Percentiles rank a stretch among this genome's conserved stretches.
These are phyloP conservation scores for Eupeodes latifasciatus DNA, from an alignment of 2,888 invertebrate genomes.

Conservation along the genomic window DNA sequence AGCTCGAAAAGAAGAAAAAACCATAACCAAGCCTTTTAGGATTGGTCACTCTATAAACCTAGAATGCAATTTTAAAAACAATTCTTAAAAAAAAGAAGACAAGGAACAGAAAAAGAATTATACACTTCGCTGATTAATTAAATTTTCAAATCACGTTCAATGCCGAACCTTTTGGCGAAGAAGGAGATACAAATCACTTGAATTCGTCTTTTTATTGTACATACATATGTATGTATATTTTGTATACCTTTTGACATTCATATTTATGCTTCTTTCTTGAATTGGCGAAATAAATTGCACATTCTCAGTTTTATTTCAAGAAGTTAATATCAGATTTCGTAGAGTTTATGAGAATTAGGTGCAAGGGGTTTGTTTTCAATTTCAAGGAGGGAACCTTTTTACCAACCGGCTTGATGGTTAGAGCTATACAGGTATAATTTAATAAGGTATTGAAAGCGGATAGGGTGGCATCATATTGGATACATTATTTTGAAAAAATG, in stretches of 20 bases:
- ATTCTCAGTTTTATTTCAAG: conserved; percentile 21
- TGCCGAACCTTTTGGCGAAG: conserved; percentile 40
- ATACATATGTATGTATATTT: too few species aligned
- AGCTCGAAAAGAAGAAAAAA: neutral
- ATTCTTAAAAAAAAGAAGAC: conserved; percentile 4
- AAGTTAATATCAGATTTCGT: conserved; percentile 15
- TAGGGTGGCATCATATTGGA: too few species aligned
- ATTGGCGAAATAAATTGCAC: neutral
- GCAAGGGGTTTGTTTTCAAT: conserved; percentile 12
- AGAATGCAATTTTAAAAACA: conserved; percentile 58
- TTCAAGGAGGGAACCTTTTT: neutral
- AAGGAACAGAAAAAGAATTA: neutral
- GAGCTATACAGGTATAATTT: too few species aligned
- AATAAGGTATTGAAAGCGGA: too few species aligned
- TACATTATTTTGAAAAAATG: too few species aligned
- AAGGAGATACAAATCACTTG: conserved; percentile 39
- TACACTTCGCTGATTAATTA: neutral
- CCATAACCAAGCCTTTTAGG: conserved; percentile 20
- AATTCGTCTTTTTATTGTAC: conserved; percentile 2
- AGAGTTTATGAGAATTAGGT: neutral
- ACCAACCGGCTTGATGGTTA: neutral
- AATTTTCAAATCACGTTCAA: conserved; percentile 55
- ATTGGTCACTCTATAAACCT: conserved; percentile 59
- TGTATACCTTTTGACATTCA: too few species aligned
- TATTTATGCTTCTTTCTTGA: too few species aligned